Evolutionary conservation across 2,113 vertebrate species (phyloP).

Genomic region (Uria aalge): DNA sequence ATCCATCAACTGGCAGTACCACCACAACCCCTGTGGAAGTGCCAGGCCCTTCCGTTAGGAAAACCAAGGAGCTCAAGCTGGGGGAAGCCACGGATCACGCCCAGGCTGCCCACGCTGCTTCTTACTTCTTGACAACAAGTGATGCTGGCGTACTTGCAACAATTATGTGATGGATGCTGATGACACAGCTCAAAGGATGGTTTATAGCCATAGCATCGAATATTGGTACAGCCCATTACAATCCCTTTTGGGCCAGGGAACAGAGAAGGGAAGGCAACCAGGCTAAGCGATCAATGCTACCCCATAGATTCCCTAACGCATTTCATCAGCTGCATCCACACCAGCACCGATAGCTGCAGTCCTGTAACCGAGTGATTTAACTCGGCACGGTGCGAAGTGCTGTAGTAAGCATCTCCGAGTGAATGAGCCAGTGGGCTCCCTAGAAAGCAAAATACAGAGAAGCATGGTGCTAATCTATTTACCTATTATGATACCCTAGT

Average conservation of each 20-base stretch:
- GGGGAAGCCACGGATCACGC: rapidly evolving
- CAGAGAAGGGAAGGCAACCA: not conserved
- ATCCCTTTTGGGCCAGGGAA: not conserved
- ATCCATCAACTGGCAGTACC: not conserved
- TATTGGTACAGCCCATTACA: not conserved
- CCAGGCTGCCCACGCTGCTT: not conserved
- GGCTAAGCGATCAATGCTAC: not conserved
- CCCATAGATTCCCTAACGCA: not conserved
- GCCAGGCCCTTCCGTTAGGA: rapidly evolving
- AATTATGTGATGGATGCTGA: not conserved
- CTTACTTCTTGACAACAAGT: not conserved
- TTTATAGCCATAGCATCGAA: not conserved
- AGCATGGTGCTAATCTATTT: conserved; percentile 65
- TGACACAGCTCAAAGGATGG: not conserved
- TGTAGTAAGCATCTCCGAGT: not conserved
- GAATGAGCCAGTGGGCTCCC: conserved; percentile 28
- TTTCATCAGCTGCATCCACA: not conserved
- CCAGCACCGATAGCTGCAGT: not conserved
- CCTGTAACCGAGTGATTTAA: not conserved
- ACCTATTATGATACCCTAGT: conserved; percentile 88
- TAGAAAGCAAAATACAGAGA: conserved; percentile 67
- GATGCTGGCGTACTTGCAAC: not conserved
- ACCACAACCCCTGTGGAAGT: rapidly evolving
- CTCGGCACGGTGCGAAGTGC: not conserved
- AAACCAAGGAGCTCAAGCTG: not conserved